Evolutionary conservation across 2,113 vertebrate species (phyloP).

Genomic region (Pteropus alecto): DNA sequence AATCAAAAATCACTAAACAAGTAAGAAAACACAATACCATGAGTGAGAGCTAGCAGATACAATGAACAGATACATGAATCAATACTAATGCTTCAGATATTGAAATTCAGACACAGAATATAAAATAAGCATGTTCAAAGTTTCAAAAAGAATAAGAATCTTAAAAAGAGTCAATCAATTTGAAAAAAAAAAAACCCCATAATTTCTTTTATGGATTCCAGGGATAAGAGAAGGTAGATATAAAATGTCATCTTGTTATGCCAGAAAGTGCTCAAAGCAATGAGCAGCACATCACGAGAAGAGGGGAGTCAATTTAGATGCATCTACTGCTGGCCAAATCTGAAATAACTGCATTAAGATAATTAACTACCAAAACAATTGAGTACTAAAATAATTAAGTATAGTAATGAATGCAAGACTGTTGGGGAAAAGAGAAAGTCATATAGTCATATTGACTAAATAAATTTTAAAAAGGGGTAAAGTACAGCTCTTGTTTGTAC

Average conservation of each 20-base stretch:
- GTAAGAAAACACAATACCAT: background rate
- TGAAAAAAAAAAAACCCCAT: background rate
- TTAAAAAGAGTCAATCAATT: constrained; percentile 1
- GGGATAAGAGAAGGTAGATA: background rate
- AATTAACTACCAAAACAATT: background rate
- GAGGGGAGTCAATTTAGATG: background rate
- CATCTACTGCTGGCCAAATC: background rate
- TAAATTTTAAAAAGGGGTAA: background rate
- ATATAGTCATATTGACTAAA: background rate
- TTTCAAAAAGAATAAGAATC: background rate
- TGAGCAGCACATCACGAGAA: background rate
- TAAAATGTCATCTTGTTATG: background rate
- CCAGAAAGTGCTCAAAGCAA: background rate
- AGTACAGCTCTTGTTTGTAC: background rate
- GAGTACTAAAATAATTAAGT: background rate
- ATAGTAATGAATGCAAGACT: background rate
- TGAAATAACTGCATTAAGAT: background rate
- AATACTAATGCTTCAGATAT: background rate
- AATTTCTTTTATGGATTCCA: background rate
- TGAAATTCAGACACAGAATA: background rate
- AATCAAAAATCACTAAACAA: background rate
- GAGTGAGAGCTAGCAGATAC: background rate
- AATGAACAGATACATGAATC: background rate
- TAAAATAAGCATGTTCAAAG: background rate
- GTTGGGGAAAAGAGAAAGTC: background rate